A percentile compares a stretch with the other conserved stretches of the same genome.
Conservation (phyloP, 2,113 vertebrate genomes). For the Sciurus niger region DNA sequence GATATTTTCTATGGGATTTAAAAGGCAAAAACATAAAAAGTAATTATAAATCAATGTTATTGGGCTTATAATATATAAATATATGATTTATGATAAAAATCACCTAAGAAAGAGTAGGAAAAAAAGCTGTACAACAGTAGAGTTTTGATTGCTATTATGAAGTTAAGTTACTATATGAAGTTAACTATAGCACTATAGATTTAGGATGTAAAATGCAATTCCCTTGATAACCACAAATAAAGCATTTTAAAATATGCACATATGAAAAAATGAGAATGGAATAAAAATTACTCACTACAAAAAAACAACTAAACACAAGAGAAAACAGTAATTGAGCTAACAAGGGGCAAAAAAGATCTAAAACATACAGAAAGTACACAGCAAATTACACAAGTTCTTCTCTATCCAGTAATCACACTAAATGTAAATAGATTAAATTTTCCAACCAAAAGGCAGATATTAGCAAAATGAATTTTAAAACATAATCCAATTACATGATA, state of each 20-base stretch:
- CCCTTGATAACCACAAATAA: neutral
- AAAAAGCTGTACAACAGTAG: neutral
- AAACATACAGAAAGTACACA: neutral
- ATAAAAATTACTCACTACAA: neutral
- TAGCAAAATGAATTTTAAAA: neutral
- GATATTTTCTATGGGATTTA: neutral
- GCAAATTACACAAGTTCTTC: neutral
- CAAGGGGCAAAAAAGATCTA: neutral
- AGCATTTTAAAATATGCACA: neutral
- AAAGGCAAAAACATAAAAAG: neutral
- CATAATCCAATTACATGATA: neutral
- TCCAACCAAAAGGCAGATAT: neutral
- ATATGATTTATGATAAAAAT: neutral
- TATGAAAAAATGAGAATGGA: neutral
- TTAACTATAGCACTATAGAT: neutral
- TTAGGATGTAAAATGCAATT: neutral
- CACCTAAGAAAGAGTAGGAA: neutral
- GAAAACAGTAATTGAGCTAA: neutral
- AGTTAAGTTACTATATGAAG: neutral
- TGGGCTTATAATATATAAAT: neutral
- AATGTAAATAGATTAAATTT: neutral
- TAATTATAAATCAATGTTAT: neutral
- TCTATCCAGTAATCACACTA: neutral
- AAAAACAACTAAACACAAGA: neutral
- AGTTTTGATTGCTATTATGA: neutral